Base-by-base conservation (phyloP, 2,113 vertebrate species). In the Brachyistius frenatus region DNA sequence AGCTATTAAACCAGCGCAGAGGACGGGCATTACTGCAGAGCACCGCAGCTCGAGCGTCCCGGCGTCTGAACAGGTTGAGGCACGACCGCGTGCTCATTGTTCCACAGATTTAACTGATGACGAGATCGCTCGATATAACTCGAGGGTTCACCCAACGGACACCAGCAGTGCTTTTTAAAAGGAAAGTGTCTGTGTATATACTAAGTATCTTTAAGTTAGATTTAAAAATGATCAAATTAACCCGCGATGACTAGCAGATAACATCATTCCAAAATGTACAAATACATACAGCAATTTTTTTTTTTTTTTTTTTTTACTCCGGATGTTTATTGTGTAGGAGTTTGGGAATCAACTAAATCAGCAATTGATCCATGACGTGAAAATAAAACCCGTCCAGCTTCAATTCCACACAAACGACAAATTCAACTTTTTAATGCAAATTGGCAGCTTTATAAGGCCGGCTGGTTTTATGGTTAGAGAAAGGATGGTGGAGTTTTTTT, bases 1-100 rank as follows among this genome's bases (percentile, higher is more conserved):
- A 50, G 64, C 74, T 80, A 73, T 77, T 85, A 85, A 86, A 67
- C 80, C 64, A 64, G 65, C 53, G 50, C 78, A 83, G 86, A 82
- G 60, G 63, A 80, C 56, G 75, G 46, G 44, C 62, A 81, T 80
- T 70, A 80, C 50, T 13, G 36, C 67, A 30, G 47, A 63, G 52
- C 46, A 80, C 66, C 60, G 50, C 84, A 50, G 66, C 83, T 58
- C 58, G 66, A 74, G 62, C 16, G 46, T 73, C 57, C 32, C 44
- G 55, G n/a, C 63, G 63, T 33, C 69, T 66, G 75, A 71, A 58
- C 87, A 73, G 68, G 66, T 81, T 56, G 57, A 72, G 58, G 56
- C 71, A 23, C 80, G 73, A 50, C 79, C 81, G 57, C 65, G 81
- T 64, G 53, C 62, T 83, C 71, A 86, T 88, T 83, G 81, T 50